Conservation (phyloP, 2,113 vertebrate genomes). For the Eptesicus fuscus region DNA sequence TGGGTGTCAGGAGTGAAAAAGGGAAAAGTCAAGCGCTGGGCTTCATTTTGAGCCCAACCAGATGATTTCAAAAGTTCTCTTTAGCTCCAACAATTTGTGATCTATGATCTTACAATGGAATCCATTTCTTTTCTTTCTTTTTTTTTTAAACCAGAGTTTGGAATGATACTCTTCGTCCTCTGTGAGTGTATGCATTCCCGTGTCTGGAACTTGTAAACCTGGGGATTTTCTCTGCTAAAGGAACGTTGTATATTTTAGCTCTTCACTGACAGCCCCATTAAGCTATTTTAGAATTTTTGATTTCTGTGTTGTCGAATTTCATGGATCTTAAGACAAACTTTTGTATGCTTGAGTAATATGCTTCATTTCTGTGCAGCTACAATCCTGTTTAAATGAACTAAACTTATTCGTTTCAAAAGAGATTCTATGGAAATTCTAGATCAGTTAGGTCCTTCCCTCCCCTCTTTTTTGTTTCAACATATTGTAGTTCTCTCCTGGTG, state of each 20-base stretch:
- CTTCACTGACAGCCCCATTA: conserved; percentile 59
- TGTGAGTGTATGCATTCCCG: conserved; percentile 44
- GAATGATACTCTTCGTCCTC: not conserved
- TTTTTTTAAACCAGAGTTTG: conserved; percentile 37
- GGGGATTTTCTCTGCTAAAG: conserved; percentile 8
- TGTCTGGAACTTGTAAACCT: conserved; percentile 43
- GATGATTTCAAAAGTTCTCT: conserved; percentile 24
- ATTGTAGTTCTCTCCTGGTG: conserved; percentile 68
- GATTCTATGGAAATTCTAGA: conserved; percentile 69
- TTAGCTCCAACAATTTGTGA: conserved; percentile 29
- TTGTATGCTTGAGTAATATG: conserved; percentile 55
- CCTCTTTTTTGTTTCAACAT: conserved; percentile 67
- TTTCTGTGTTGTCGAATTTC: conserved; percentile 63
- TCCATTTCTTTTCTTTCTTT: not conserved
- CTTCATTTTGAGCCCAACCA: conserved; percentile 49
- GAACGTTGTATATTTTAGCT: conserved; percentile 61
- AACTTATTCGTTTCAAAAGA: conserved; percentile 61
- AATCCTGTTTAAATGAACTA: conserved; percentile 67
- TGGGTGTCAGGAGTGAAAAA: not conserved
- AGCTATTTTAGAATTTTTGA: conserved; percentile 67
- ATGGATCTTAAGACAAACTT: conserved; percentile 51
- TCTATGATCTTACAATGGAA: conserved; percentile 47
- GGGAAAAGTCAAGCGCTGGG: not conserved
- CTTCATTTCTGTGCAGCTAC: conserved; percentile 40
- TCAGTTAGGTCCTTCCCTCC: conserved; percentile 50